phyloP scores from a whole-genome alignment of 2,797 vertebrate species.

The Cirrhinus molitorella region DNA sequence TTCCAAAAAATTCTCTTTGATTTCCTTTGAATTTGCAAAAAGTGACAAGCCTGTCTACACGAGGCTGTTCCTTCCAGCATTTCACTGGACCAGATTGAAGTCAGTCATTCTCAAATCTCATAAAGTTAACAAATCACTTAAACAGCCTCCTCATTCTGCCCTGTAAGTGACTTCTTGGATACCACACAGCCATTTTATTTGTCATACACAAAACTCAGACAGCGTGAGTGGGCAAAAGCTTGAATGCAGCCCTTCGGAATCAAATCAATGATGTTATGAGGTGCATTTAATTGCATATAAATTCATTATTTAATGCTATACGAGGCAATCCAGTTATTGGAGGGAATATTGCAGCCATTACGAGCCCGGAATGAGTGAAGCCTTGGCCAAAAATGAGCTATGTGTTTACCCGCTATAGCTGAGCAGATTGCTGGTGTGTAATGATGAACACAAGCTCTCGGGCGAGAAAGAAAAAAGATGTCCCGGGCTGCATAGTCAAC shows the following conservation, averaged over 20 bases:
- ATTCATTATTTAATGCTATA: constrained; percentile 73
- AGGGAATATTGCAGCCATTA: constrained; percentile 55
- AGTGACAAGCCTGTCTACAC: too few species aligned
- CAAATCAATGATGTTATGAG: constrained; percentile 75
- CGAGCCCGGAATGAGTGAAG: constrained; percentile 44
- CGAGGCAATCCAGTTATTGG: constrained; percentile 63
- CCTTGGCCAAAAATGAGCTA: constrained; percentile 62
- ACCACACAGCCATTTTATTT: constrained; percentile 48
- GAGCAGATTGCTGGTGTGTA: constrained; percentile 13
- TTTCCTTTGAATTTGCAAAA: too few species aligned
- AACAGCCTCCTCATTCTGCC: constrained; percentile 64
- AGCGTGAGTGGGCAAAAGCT: constrained; percentile 68
- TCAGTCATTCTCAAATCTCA: constrained; percentile 60
- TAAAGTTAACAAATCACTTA: constrained; percentile 71
- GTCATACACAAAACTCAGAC: constrained; percentile 20
- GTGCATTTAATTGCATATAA: constrained; percentile 75
- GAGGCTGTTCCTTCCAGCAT: neutral
- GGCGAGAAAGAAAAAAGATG: neutral
- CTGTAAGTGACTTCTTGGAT: constrained; percentile 62
- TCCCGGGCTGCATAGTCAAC: neutral
- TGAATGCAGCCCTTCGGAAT: constrained; percentile 70
- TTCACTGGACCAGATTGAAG: too few species aligned
- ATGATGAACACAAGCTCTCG: neutral
- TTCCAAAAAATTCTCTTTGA: too few species aligned
- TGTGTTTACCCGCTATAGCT: constrained; percentile 46